Conservation (phyloP, 2,797 vertebrate genomes). For the Pampus argenteus region DNA sequence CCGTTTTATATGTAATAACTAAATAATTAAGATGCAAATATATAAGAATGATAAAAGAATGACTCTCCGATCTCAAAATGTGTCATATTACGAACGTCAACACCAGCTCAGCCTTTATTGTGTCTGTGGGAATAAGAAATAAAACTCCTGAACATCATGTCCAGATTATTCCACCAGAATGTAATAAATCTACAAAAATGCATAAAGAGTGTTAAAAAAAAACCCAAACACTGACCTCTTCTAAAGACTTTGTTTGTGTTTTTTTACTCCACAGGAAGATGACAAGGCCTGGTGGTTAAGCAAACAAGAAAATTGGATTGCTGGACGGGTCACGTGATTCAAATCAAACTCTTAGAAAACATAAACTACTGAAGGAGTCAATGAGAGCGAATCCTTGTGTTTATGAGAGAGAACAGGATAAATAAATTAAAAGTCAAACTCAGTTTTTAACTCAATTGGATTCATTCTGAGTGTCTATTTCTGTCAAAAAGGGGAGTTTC, state of each 20-base stretch:
- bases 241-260: slow-evolving; percentile 25
- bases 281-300: slow-evolving; percentile 7
- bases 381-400: slow-evolving; percentile 6
- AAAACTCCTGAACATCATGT: slow-evolving; percentile 1
- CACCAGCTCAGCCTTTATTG: background rate
- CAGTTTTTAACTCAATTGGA: background rate
- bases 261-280: slow-evolving; percentile 17
- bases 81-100: background rate
- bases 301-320: slow-evolving; percentile 58
- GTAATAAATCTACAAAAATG: slow-evolving; percentile 3
- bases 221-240: slow-evolving; percentile 4
- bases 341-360: slow-evolving; percentile 36
- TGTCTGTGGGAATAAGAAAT: background rate
- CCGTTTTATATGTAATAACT: too few relatives aligned
- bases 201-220: slow-evolving; percentile 10
- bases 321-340: slow-evolving; percentile 49
- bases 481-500: slow-evolving; percentile 7
- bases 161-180: background rate
- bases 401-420: slow-evolving; percentile 19
- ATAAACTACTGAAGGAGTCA: slow-evolving; percentile 12
- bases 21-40: background rate
- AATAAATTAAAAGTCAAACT: slow-evolving; percentile 12
- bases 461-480: background rate
- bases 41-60: background rate
- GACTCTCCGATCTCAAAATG: too few relatives aligned